Base-by-base conservation (phyloP, 2,797 vertebrate genomes). In the Brotula barbata region DNA sequence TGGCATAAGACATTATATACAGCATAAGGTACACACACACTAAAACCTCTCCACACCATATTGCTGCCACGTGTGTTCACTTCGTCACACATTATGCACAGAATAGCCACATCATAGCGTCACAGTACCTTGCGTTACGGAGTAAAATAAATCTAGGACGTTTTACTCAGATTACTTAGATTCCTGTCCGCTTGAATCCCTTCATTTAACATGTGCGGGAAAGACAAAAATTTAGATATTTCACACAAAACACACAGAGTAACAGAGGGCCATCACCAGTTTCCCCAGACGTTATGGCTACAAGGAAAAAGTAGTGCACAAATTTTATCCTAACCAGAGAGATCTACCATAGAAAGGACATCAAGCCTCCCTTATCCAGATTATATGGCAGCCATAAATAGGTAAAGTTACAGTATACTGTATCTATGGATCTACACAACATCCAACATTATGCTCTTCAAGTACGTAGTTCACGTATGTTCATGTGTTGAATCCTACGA, bases 21-120 rank as follows among this genome's bases (percentile, higher is more conserved):
- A 95, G 94, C 94, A 93, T 94, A 94, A 93, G 91, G 92, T 93
- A 94, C 93, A 93, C 92, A 95, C 92, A 94, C 93, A 6, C 93
- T 92, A 93, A 92, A 93, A 89, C 86, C 90, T 91, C 90, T 48
- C 43, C 50, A 48, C 34, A 31, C 36, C 92, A 90, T 92, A 74
- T 90, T 89, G 92, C 90, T 91, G 93, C 92, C 92, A 91, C 92
- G 92, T 92, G 92, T 92, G 91, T 91, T 93, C 90, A 92, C 89
- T 64, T 75, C 23, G 76, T 94, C 93, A 94, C 92, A 93, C 93
- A 94, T 93, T 94, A 94, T 92, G 93, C 92, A 95, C 37, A 39
- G 2, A 15, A 39, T 14, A 39, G 1, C 8, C 37, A 39, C 90
- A 89, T 92, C 88, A 92, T 91, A 93, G 92, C 89, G 90, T 93